Evolutionary conservation across 2,113 vertebrate genomes (phyloP), one percentile per base, ranked within the genome.

Genomic region (Sebastes fasciatus): DNA sequence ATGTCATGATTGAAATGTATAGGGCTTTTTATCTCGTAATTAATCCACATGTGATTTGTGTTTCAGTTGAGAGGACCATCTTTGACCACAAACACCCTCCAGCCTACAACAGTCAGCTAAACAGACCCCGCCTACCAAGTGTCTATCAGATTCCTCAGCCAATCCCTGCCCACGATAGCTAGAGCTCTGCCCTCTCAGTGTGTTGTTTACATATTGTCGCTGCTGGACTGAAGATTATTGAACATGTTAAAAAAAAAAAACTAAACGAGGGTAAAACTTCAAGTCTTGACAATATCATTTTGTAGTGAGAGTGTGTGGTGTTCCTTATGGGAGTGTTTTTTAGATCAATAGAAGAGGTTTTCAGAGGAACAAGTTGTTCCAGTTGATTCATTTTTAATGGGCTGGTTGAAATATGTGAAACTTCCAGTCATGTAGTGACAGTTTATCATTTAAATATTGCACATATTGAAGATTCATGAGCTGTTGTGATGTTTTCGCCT

Each of bases 171-270:
- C 80, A 42, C 70, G 34, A 73, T 87, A 78, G 66, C 88, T 82
- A 74, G 26, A 89, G 80, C 88, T 88, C 88, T 40, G n/a, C 92
- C 91, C 92, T 79, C 86, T 90, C 89, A 89, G 92, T 92, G 93
- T 94, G 93, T 89, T 92, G 94, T 96, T 96, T 95, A 95, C 95
- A 94, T 94, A 79, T 90, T 82, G 21, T 91, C 26, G 76, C 90
- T 89, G 91, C 90, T 93, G 93, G 94, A 94, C 88, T 85, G 57
- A 80, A 82, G 76, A 75, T 85, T 79, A 71, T 71, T 69, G 21
- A 83, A 62, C 67, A 75, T 69, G 78, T 86, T 52, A 1, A 13
- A 11, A 14, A 11, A 19, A 61, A 75, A 71, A 86, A 75, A 52
- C 5, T 52, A 42, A 77, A 63, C 0, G 4, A 45, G 51, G 61